phyloP scores from a whole-genome alignment of 2,797 vertebrate genomes.

The Aulostomus chinensis region DNA sequence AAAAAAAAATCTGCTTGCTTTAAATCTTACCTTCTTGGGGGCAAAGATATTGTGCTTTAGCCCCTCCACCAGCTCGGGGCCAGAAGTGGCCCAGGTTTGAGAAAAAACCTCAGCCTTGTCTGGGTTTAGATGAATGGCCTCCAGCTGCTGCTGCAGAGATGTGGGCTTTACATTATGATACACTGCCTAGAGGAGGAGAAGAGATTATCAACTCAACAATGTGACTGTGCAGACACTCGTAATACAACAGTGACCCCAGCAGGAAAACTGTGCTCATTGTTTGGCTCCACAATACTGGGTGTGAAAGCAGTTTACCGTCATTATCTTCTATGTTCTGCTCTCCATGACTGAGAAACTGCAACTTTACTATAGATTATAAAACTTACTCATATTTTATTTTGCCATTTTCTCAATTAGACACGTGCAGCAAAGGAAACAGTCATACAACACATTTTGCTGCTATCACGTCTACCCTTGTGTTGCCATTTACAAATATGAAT shows the following conservation, averaged over 20 bases:
- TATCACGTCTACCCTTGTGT: no score
- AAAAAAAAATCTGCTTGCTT: not conserved
- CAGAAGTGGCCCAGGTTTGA: conserved; percentile 84
- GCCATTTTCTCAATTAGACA: no score
- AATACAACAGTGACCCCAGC: conserved; percentile 59
- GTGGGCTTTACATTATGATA: conserved; percentile 92
- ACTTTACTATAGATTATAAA: no score
- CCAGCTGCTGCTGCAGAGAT: conserved; percentile 88
- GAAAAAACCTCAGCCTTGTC: conserved; percentile 90
- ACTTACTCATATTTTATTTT: no score
- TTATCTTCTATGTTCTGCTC: no score
- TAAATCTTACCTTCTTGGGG: conserved; percentile 87
- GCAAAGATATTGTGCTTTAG: conserved; percentile 88
- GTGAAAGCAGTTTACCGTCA: no score
- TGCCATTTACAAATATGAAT: not conserved
- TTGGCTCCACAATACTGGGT: no score
- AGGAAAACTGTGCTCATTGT: conserved; percentile 33
- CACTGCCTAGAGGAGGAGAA: conserved; percentile 79
- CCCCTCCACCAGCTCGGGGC: conserved; percentile 89
- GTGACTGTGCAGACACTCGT: not conserved
- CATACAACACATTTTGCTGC: no score
- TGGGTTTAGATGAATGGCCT: conserved; percentile 81
- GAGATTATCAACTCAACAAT: not conserved
- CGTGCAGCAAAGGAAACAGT: no score
- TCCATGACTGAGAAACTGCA: no score